A percentile compares a stretch with the other conserved stretches of the same genome.
Conservation (phyloP, 2,797 vertebrate genomes). For the Leptodactylus fallax region DNA sequence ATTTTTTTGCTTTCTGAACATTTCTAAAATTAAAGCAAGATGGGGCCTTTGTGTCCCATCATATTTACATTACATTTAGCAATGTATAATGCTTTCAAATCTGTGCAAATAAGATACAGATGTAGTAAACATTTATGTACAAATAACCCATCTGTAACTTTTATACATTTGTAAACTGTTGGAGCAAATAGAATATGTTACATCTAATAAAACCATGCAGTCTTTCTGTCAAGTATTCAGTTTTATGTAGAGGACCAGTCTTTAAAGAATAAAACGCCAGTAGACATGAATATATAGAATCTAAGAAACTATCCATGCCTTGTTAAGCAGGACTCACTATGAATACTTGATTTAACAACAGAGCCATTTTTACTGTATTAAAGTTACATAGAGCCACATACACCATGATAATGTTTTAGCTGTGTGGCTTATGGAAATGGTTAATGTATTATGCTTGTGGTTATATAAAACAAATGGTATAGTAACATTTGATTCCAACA, state of each 20-base stretch:
- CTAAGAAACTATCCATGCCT: neutral
- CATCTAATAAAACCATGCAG: neutral
- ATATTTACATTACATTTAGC: too few relatives aligned
- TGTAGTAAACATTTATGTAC: neutral
- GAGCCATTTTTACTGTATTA: neutral
- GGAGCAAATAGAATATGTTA: neutral
- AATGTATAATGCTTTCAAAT: too few relatives aligned
- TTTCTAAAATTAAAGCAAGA: too few relatives aligned
- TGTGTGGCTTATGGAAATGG: conserved; percentile 40
- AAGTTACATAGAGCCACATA: conserved; percentile 15
- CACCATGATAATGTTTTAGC: conserved; percentile 3
- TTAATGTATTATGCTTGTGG: conserved; percentile 59
- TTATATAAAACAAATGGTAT: conserved; percentile 43
- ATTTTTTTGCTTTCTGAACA: too few relatives aligned
- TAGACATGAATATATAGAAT: neutral
- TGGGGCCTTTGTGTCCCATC: too few relatives aligned
- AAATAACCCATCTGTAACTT: neutral
- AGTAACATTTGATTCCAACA: conserved; percentile 42
- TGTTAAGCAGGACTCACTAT: neutral
- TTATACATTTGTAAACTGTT: neutral
- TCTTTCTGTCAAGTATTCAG: neutral
- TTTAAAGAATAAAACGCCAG: too few relatives aligned
- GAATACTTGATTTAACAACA: neutral
- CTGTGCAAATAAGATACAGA: neutral
- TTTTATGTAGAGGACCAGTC: neutral